Base-by-base conservation (phyloP, 2,113 vertebrate species). In the Podarcis cretensis region DNA sequence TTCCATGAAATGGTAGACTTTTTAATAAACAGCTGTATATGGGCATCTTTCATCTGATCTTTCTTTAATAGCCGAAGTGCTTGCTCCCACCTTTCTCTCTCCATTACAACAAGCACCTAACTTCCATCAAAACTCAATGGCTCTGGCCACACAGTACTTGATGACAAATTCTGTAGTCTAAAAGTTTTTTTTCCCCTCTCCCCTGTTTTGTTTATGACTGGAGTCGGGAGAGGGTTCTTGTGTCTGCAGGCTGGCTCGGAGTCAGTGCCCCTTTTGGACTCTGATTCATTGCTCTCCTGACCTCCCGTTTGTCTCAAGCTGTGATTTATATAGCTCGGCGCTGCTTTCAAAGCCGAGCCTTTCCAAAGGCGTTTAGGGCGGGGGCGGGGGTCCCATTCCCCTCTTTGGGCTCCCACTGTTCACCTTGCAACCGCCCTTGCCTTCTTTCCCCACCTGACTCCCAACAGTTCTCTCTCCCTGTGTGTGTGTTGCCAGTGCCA, bases 281-380 rank as follows among this genome's bases (percentile, higher is more conserved):
- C 96, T 93, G 92, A 96, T 97, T 95, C 96, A 96, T 95, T 95
- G 94, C 94, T 91, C 95, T 92, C 90, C 89, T 65, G 84, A 89
- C 92, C 88, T 89, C 90, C 14, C 3, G 20, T 88, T 66, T 92
- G 92, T 92, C 93, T 93, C 81, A 81, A 10, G 89, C 90, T 91
- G 93, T 94, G 95, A 97, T 97, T 97, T 97, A 97, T 89, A 90
- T 94, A 83, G 32, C 80, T 87, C 25, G n/a, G 84, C 84, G 69
- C 71, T 84, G 79, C 48, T 81, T 40, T 57, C 88, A 85, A 87
- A 81, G 69, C 23, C 35, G 21, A 83, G 89, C 90, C 66, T 79
- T 40, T 79, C 83, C 85, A 2, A 79, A 77, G 87, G 83, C 91
- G 83, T 83, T 83, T n/a, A 48, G 77, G 79, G 59, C 85, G 76